These are phyloP conservation scores for Ceratina japonica DNA, from an alignment of 1,140 invertebrate genomes.

Conservation along the genomic window DNA sequence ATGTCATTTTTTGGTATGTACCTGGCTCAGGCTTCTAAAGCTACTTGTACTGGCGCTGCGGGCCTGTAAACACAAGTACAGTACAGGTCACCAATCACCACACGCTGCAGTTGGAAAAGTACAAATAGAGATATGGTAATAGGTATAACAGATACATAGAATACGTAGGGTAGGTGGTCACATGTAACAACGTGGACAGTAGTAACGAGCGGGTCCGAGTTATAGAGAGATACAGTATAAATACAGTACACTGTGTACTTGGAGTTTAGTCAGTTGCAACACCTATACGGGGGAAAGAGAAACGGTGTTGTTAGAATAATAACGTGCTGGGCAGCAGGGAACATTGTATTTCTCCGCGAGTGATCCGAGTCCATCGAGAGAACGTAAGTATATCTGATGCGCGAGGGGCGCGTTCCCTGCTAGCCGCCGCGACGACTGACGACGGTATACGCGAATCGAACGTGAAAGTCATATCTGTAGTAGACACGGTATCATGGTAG, in stretches of 20 bases:
- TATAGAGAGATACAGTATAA: not conserved
- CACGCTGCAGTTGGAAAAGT: slow-evolving; percentile 72
- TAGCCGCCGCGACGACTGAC: not conserved
- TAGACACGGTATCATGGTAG: slow-evolving; percentile 22
- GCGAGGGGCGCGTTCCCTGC: not conserved
- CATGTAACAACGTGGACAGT: slow-evolving; percentile 31
- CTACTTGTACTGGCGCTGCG: slow-evolving; percentile 91
- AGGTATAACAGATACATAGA: slow-evolving; percentile 59
- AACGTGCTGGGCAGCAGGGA: not conserved
- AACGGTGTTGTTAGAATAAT: slow-evolving; percentile 5
- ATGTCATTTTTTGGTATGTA: slow-evolving; percentile 80
- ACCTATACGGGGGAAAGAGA: not conserved
- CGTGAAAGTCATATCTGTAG: slow-evolving; percentile 28
- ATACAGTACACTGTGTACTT: not conserved
- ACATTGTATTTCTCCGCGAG: too few species aligned
- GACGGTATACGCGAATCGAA: slow-evolving; percentile 8
- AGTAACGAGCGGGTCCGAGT: slow-evolving; percentile 9
- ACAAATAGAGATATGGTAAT: slow-evolving; percentile 56
- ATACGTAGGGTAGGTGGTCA: not conserved
- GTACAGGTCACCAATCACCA: slow-evolving; percentile 77
- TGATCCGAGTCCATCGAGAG: not conserved
- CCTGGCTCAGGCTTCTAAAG: slow-evolving; percentile 92
- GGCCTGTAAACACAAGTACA: slow-evolving; percentile 85
- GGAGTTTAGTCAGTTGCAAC: not conserved
- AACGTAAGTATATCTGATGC: not conserved